These are phyloP conservation scores for Neotoma lepida DNA, from an alignment of 2,113 vertebrate genomes.

Conservation along the genomic window DNA sequence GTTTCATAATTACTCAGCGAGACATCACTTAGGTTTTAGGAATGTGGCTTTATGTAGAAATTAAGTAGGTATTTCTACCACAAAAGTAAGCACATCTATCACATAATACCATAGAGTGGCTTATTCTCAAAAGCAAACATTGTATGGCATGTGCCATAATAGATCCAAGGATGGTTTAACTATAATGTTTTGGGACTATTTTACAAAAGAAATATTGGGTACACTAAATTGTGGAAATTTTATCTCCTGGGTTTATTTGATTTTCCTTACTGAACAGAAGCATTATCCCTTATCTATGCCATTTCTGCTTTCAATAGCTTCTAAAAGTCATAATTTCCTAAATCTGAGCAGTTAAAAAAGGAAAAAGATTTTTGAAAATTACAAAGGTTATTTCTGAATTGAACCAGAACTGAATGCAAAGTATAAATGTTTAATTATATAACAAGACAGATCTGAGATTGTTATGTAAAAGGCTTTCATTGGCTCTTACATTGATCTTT, in stretches of 20 bases:
- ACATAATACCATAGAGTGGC: neutral
- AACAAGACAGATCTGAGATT: conserved; percentile 13
- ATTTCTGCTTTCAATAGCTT: conserved; percentile 12
- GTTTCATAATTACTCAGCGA: neutral
- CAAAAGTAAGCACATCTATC: neutral
- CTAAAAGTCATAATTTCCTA: neutral
- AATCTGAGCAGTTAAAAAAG: neutral
- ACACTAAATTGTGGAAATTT: neutral
- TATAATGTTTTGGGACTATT: neutral
- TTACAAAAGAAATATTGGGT: neutral
- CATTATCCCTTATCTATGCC: neutral
- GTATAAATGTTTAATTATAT: conserved; percentile 44
- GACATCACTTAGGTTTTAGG: conserved; percentile 4
- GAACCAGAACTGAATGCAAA: conserved; percentile 61
- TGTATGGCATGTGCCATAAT: neutral
- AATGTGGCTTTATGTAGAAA: neutral
- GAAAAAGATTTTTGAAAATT: conserved; percentile 30
- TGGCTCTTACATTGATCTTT: conserved; percentile 66
- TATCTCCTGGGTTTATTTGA: neutral
- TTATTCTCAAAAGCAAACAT: neutral
- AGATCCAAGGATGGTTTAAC: neutral
- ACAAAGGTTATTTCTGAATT: conserved; percentile 57
- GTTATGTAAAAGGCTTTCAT: conserved; percentile 74
- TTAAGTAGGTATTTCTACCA: neutral
- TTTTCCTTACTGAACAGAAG: neutral